Conservation (phyloP, 1,140 invertebrate species). For the Halyomorpha halys region DNA sequence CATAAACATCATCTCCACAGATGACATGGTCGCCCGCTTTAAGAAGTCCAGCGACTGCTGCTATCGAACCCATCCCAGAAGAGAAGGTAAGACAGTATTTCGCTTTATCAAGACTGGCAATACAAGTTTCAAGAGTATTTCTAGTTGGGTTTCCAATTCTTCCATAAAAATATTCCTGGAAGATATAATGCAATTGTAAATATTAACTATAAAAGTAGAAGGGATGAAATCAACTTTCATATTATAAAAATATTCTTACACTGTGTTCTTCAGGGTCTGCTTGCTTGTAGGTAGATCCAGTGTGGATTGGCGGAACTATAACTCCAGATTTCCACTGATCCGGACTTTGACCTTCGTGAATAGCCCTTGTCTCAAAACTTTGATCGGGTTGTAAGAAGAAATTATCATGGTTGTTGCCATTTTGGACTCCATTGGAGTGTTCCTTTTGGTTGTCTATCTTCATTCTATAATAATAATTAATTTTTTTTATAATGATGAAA, state of each 20-base stretch:
- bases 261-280: slow-evolving; percentile 50
- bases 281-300: slow-evolving; percentile 92
- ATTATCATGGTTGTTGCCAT: background rate
- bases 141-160: slow-evolving; percentile 92
- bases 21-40: slow-evolving; percentile 82
- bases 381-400: slow-evolving; percentile 21
- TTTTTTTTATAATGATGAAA: too few relatives aligned
- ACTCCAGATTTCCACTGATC: slow-evolving; percentile 67
- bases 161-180: slow-evolving; percentile 81
- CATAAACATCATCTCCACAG: slow-evolving; percentile 89
- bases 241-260: slow-evolving; percentile 36
- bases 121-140: slow-evolving; percentile 74
- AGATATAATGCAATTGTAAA: too few relatives aligned
- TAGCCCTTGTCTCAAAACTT: slow-evolving; percentile 77
- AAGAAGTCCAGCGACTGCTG: slow-evolving; percentile 62
- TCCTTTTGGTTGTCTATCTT: too few relatives aligned
- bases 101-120: slow-evolving; percentile 82
- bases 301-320: slow-evolving; percentile 82
- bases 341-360: slow-evolving; percentile 83
- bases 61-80: slow-evolving; percentile 81
- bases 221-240: too few relatives aligned
- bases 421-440: too few relatives aligned
- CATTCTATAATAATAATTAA: too few relatives aligned
- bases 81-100: slow-evolving; percentile 77
- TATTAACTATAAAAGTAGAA: too few relatives aligned